A percentile compares a stretch with the other conserved stretches of the same genome.
Conservation (phyloP, 2,113 vertebrate genomes). For the Stomatorhinus ivindoensis region DNA sequence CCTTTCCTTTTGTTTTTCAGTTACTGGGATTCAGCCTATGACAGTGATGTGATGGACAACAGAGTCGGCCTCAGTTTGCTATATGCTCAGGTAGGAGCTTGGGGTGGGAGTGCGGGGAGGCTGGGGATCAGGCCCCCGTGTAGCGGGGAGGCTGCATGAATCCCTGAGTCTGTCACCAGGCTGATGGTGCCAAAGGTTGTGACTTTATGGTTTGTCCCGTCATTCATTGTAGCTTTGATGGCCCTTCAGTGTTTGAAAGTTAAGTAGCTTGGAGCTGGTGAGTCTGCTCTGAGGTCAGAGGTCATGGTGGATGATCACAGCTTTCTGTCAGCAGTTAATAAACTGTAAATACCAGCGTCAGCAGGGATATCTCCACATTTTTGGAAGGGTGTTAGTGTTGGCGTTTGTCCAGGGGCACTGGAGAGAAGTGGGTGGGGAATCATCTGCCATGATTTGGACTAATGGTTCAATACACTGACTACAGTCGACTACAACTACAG, state of each 20-base stretch:
- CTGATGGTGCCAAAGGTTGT: neutral
- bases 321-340: neutral
- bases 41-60: slow-evolving; percentile 90
- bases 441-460: neutral
- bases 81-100: slow-evolving; percentile 80
- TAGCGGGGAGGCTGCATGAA: too few species aligned
- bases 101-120: neutral
- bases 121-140: neutral
- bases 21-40: slow-evolving; percentile 94
- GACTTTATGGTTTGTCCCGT: neutral
- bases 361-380: neutral
- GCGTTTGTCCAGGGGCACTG: neutral
- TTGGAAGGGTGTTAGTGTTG: neutral
- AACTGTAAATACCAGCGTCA: neutral
- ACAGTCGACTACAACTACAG: too few species aligned
- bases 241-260: neutral
- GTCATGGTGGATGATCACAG: neutral
- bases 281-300: neutral
- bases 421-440: neutral
- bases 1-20: slow-evolving; percentile 46
- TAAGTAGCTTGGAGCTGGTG: neutral
- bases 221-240: neutral
- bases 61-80: slow-evolving; percentile 85
- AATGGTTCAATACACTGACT: neutral
- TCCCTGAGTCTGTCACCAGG: neutral